A percentile compares a stretch with the other conserved stretches of the same genome.
phyloP scores from a whole-genome alignment of 2,797 vertebrate genomes.

The Anolis apletophallus region DNA sequence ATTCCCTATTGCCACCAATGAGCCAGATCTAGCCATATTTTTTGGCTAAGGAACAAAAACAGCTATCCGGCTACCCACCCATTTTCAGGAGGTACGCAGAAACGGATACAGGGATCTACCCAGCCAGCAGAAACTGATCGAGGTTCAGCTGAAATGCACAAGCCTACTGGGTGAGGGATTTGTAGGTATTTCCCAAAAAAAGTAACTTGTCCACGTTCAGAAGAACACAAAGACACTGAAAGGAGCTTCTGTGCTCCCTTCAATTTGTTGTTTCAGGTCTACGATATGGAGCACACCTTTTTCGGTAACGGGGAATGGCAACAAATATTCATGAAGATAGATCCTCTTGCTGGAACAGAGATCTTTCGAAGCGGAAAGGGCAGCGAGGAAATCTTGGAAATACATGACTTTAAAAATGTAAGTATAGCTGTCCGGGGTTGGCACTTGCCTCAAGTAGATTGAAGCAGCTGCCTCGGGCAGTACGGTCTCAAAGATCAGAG shows the following conservation, averaged over 20 bases:
- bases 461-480: not conserved
- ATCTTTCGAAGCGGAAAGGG: slow-evolving; percentile 91
- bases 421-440: slow-evolving; percentile 55
- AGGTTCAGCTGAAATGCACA: no score
- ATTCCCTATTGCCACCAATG: no score
- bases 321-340: slow-evolving; percentile 91
- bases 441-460: not conserved
- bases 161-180: not conserved
- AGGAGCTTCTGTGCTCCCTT: no score
- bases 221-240: no score
- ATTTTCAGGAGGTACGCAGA: no score
- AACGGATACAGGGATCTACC: no score
- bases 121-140: no score
- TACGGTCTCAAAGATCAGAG: not conserved
- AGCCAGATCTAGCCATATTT: no score
- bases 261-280: slow-evolving; percentile 80
- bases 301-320: slow-evolving; percentile 87
- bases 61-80: no score
- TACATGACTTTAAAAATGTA: slow-evolving; percentile 96
- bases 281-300: slow-evolving; percentile 90
- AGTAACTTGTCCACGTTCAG: not conserved
- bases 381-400: slow-evolving; percentile 90
- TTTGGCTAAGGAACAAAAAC: no score
- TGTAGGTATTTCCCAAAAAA: not conserved
- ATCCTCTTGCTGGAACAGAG: slow-evolving; percentile 85